phyloP scores from a whole-genome alignment of 2,113 vertebrate genomes.

The Sinocyclocheilus anophthalmus region DNA sequence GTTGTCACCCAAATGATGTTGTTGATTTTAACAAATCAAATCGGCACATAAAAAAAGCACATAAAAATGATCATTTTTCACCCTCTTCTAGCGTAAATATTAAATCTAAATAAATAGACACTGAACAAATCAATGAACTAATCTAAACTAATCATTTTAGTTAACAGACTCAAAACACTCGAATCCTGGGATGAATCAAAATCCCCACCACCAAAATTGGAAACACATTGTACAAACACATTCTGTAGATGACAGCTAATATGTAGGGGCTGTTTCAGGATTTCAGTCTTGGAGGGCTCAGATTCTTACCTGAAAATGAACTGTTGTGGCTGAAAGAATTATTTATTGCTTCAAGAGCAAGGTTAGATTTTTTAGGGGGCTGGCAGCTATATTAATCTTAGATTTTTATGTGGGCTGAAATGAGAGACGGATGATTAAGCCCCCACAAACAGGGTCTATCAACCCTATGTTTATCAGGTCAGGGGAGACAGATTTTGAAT shows the following conservation, averaged over 20 bases:
- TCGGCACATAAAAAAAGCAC: background rate
- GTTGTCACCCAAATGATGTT: background rate
- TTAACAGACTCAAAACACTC: background rate
- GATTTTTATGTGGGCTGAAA: background rate
- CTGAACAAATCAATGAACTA: background rate
- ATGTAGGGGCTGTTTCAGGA: background rate
- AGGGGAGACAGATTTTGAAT: background rate
- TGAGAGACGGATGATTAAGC: background rate
- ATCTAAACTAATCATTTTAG: background rate
- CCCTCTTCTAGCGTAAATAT: background rate
- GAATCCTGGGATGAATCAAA: background rate
- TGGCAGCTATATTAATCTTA: background rate
- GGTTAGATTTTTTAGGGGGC: background rate
- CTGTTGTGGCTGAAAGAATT: background rate
- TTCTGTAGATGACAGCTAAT: background rate
- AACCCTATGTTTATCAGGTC: background rate
- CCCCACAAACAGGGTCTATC: background rate
- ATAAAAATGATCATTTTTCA: background rate
- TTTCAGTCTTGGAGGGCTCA: background rate
- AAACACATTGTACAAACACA: background rate
- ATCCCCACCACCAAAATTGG: background rate
- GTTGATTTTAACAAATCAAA: background rate
- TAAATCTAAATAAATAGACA: background rate
- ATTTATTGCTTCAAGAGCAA: background rate
- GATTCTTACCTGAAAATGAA: background rate